Conservation (phyloP, 2,797 vertebrate species). For the Characodon lateralis region DNA sequence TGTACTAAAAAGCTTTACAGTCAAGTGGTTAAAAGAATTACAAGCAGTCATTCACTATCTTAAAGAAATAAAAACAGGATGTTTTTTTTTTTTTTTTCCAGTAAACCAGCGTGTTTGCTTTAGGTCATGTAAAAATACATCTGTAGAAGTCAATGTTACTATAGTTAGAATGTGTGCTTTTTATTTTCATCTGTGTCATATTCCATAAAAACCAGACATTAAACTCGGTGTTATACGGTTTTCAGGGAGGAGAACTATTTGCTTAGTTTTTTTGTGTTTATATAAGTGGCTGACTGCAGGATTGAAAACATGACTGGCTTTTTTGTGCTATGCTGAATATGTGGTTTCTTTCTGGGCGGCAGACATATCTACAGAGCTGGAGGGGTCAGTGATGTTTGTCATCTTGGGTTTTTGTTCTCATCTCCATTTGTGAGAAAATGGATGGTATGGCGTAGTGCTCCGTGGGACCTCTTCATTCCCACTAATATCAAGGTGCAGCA, state of each 20-base stretch:
- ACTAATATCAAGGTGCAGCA: slow-evolving; percentile 24
- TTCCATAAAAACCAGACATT: not conserved
- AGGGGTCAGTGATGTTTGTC: not conserved
- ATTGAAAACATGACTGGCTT: slow-evolving; percentile 3
- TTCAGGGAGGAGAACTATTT: not conserved
- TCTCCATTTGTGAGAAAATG: slow-evolving; percentile 14
- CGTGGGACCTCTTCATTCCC: not conserved
- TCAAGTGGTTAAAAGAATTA: too few species aligned
- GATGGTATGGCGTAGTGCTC: not conserved
- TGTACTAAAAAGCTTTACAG: too few species aligned
- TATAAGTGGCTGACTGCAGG: not conserved
- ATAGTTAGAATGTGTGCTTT: not conserved
- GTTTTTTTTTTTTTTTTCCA: not conserved
- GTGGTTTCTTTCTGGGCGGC: not conserved
- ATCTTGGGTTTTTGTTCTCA: not conserved
- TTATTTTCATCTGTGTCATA: too few species aligned
- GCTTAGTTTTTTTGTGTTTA: not conserved
- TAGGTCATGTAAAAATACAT: not conserved
- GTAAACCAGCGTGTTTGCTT: not conserved
- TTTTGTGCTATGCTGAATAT: not conserved
- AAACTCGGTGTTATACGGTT: not conserved
- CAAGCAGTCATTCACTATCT: not conserved
- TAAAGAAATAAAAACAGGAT: not conserved
- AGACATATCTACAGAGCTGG: not conserved
- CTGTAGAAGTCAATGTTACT: not conserved